Conservation (phyloP, 2,113 vertebrate genomes). For the Gobius niger region DNA sequence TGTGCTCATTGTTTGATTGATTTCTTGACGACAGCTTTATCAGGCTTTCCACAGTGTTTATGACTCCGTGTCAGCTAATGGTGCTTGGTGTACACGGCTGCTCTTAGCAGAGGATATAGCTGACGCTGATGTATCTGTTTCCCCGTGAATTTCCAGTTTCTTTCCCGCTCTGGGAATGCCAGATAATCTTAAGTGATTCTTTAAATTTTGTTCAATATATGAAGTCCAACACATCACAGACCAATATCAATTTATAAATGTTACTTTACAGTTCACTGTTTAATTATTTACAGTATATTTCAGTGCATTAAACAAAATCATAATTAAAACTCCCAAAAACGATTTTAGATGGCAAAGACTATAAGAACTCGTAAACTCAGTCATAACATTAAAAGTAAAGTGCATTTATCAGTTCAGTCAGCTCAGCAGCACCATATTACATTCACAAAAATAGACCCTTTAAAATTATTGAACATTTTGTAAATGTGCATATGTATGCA, state of each 20-base stretch:
- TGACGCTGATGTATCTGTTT: constrained; percentile 56
- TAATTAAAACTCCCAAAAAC: constrained; percentile 53
- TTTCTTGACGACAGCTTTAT: constrained; percentile 68
- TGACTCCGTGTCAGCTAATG: constrained; percentile 65
- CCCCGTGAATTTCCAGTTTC: constrained; percentile 56
- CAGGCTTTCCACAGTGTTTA: constrained; percentile 68
- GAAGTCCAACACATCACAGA: background rate
- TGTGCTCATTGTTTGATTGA: constrained; percentile 62
- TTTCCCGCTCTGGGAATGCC: constrained; percentile 42
- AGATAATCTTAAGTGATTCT: constrained; percentile 45
- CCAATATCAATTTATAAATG: constrained; percentile 11
- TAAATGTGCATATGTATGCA: constrained; percentile 30
- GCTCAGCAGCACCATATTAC: constrained; percentile 96
- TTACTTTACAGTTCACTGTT: constrained; percentile 67
- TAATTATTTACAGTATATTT: constrained; percentile 67
- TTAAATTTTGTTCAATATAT: background rate
- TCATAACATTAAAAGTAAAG: constrained; percentile 82
- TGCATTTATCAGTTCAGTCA: constrained; percentile 91
- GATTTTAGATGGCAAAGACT: constrained; percentile 32
- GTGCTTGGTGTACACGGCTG: constrained; percentile 48
- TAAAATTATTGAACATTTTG: constrained; percentile 84
- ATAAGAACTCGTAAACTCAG: constrained; percentile 54
- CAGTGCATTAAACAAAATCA: constrained; percentile 71
- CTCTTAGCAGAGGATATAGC: constrained; percentile 69
- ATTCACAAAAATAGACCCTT: constrained; percentile 93